Evolutionary conservation across 2,797 vertebrate genomes (phyloP).

Genomic region (Clarias pachynema): DNA sequence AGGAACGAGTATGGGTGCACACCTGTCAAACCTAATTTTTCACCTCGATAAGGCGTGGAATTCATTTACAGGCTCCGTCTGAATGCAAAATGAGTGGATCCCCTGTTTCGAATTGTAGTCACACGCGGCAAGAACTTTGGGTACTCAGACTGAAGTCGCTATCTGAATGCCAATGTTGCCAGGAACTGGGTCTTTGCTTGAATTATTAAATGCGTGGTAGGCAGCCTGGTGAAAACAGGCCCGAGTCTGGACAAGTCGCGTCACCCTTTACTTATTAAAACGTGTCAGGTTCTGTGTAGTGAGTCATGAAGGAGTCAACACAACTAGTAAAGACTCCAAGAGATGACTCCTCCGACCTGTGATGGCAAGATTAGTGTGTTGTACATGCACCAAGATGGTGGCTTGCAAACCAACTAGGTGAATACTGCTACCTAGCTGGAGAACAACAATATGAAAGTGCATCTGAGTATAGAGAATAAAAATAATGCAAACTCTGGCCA

Average conservation of each 20-base stretch:
- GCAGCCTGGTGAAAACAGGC: neutral
- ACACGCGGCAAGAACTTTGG: neutral
- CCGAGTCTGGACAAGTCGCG: neutral
- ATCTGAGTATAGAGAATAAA: no score
- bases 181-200: neutral
- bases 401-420: no score
- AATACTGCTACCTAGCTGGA: no score
- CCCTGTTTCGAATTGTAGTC: neutral
- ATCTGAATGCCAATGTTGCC: slow-evolving; percentile 12
- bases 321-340: neutral
- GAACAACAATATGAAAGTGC: no score
- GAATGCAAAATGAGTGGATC: neutral
- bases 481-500: no score
- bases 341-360: neutral
- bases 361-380: no score
- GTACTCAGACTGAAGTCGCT: neutral
- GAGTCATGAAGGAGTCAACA: neutral
- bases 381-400: no score
- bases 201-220: slow-evolving; percentile 8
- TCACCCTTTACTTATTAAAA: neutral
- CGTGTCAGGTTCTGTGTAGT: neutral
- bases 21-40: neutral
- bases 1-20: neutral
- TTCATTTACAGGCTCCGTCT: neutral
- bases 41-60: no score